These are phyloP conservation scores for Limenitis camilla DNA, from an alignment of 2,888 invertebrate species.

Conservation along the genomic window DNA sequence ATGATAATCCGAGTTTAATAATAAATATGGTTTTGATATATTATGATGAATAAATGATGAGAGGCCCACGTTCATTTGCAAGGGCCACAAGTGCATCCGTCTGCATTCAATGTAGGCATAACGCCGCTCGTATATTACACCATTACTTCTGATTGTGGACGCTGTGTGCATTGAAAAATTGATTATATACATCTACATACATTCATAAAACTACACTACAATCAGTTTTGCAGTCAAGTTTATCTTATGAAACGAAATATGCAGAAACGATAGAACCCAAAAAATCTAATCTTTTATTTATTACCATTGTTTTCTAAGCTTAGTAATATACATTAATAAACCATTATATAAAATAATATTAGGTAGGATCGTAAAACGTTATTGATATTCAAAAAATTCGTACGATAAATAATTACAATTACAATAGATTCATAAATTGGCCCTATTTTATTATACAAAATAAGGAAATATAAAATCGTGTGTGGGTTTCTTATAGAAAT, in stretches of 20 bases:
- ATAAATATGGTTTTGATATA: conserved; percentile 10
- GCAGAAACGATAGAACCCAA: no score
- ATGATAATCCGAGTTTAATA: conserved; percentile 3
- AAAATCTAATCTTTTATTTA: no score
- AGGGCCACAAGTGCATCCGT: conserved; percentile 52
- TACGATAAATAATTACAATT: no score
- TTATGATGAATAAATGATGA: conserved; percentile 22
- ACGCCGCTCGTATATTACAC: conserved; percentile 50
- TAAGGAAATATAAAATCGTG: background rate
- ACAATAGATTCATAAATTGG: background rate
- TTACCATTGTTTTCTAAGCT: no score
- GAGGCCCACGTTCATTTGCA: conserved; percentile 52
- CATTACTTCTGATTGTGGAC: conserved; percentile 62
- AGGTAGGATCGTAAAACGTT: no score
- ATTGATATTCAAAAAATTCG: no score
- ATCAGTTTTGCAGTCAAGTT: no score
- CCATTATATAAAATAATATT: no score
- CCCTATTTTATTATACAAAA: background rate
- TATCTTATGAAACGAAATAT: no score
- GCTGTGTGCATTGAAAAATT: conserved; percentile 55
- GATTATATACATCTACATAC: conserved; percentile 35
- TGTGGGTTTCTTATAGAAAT: conserved; percentile 5
- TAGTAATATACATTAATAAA: no score
- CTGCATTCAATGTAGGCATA: conserved; percentile 30
- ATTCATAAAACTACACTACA: no score